Base-by-base conservation (phyloP, 1,140 invertebrate species). In the Solen grandis region DNA sequence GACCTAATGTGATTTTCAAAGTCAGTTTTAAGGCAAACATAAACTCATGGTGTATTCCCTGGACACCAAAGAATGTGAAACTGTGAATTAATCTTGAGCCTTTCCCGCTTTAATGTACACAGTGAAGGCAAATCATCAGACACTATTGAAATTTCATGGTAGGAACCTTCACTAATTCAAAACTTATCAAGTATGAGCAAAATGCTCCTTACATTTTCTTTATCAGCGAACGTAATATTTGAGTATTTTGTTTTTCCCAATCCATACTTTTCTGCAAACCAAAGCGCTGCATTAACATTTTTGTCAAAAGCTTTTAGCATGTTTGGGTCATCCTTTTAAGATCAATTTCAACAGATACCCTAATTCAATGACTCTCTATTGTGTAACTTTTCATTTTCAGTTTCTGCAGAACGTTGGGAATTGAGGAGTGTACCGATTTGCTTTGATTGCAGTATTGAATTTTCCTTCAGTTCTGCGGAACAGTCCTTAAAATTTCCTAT, bases 161-260 rank as follows among this genome's bases (percentile, higher is more conserved):
- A 68, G 25, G 38, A 22, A 22, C 5, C 25, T 13, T 52, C 65
- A 68, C 65, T 68, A 4, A 68, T 52, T 50, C 5, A 2, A 68
- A 68, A 68, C 41, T 68, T 52, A 50, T 68, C 65, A 14, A 68
- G n/a, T 41, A 68, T 13, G 41, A 38, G 52, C 16, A 65, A 38
- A 65, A 65, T 65, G 13, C 25, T 33, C 35, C 62, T 36, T 14
- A 65, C 33, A 5, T 38, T 36, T 36, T 65, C 13, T 38, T 38
- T 65, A 25, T 65, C 62, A 36, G 25, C 5, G 35, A 5, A 13
- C 4, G 29, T 38, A 31, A 65, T 2, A n/a, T 36, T 33, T 10
- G 62, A 65, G 35, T 31, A 36, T 14, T 65, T 35, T 3, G 35
- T 35, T 2, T 65, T 33, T 36, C 3, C 13, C 2, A 38, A 50